A percentile compares a stretch with the other conserved stretches of the same genome.
phyloP scores from a whole-genome alignment of 2,797 vertebrate genomes.

The Helicolenus hilgendorfi region DNA sequence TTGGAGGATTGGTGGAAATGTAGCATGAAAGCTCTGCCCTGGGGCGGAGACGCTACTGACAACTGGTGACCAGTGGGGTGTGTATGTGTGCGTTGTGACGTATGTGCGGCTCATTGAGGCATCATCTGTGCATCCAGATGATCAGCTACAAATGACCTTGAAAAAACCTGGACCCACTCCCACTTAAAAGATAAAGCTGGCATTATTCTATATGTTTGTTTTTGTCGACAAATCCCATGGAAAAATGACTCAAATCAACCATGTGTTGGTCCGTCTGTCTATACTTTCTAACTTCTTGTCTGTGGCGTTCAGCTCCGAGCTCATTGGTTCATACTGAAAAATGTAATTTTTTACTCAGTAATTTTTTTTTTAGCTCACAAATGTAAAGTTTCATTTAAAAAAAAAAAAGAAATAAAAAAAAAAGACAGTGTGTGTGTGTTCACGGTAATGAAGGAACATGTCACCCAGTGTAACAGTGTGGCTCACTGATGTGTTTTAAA shows the following conservation, averaged over 20 bases:
- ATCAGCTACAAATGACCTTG: conserved; percentile 17
- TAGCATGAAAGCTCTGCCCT: conserved; percentile 75
- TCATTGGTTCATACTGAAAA: neutral
- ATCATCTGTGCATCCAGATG: conserved; percentile 47
- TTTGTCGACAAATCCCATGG: neutral
- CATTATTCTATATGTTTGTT: neutral
- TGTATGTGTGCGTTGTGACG: conserved; percentile 9
- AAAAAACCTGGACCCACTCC: conserved; percentile 7
- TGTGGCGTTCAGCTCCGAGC: neutral
- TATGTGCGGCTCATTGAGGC: conserved; percentile 1
- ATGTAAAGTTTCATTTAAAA: neutral
- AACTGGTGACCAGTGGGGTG: conserved; percentile 39
- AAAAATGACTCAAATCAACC: neutral
- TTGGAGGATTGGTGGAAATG: conserved; percentile 76
- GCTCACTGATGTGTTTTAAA: neutral
- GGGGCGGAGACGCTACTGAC: conserved; percentile 45
- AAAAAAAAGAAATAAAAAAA: neutral
- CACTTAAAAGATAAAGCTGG: neutral
- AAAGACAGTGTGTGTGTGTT: neutral
- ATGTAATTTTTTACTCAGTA: too few relatives aligned
- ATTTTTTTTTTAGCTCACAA: neutral
- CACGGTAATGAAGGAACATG: neutral
- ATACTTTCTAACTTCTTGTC: neutral
- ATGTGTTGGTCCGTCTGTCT: neutral
- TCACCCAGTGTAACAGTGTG: neutral